Conservation (phyloP, 2,797 vertebrate species). For the Coendou prehensilis region DNA sequence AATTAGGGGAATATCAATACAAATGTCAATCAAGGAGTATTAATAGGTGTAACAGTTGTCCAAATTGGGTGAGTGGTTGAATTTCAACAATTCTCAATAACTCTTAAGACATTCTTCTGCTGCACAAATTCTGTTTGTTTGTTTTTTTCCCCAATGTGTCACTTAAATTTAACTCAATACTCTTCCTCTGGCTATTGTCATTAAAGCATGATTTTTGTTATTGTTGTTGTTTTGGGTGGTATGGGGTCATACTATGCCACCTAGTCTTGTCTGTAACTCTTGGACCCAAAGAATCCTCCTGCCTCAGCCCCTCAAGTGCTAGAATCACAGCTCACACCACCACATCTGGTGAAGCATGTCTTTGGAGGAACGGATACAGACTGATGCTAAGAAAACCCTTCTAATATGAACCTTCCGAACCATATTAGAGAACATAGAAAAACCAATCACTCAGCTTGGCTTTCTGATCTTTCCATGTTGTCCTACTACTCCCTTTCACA, state of each 20-base stretch:
- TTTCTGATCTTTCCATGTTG: not conserved
- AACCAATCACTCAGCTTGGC: not conserved
- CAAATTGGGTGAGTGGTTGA: not conserved
- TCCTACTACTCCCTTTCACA: not conserved
- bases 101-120: not conserved
- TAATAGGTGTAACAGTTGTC: not conserved
- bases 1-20: not conserved
- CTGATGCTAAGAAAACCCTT: conserved; percentile 30
- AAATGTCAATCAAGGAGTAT: not conserved
- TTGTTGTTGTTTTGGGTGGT: too few species aligned
- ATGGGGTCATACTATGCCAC: too few species aligned
- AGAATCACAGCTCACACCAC: too few species aligned
- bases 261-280: too few species aligned
- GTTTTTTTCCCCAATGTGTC: not conserved
- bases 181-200: not conserved
- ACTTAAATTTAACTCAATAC: not conserved
- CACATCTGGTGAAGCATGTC: not conserved
- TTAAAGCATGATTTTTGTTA: too few species aligned
- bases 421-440: not conserved
- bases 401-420: not conserved
- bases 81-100: not conserved
- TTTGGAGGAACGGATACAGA: not conserved
- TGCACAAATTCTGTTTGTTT: not conserved
- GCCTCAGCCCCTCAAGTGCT: too few species aligned
- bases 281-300: too few species aligned